phyloP scores from a whole-genome alignment of 2,113 vertebrate species.

The Serilophus lunatus region DNA sequence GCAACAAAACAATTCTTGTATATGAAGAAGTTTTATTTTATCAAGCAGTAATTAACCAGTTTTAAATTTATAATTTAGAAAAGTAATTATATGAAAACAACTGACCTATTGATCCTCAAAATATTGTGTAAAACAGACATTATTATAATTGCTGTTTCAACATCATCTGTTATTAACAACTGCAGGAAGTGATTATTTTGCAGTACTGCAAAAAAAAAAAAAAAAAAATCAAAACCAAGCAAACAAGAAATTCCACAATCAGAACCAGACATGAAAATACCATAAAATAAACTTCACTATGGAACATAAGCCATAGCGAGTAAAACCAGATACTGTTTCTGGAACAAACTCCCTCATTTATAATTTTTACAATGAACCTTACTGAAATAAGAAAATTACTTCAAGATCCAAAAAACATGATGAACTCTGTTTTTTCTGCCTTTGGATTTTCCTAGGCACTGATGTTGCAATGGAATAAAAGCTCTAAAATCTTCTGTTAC shows the following conservation, averaged over 20 bases:
- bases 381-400: background rate
- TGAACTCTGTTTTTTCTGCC: background rate
- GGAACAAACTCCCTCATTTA: background rate
- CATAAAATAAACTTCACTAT: background rate
- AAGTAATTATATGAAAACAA: conserved; percentile 1
- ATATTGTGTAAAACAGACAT: conserved; percentile 82
- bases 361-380: background rate
- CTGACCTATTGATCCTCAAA: conserved; percentile 82
- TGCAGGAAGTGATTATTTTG: conserved; percentile 83
- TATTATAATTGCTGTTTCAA: conserved; percentile 72
- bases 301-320: background rate
- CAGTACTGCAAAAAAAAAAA: conserved; percentile 74
- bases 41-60: background rate
- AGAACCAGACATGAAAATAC: conserved; percentile 3
- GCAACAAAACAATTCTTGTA: background rate
- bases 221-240: background rate
- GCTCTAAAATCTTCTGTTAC: background rate
- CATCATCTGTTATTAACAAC: conserved; percentile 84
- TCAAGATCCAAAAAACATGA: background rate
- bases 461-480: background rate
- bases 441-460: background rate
- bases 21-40: background rate
- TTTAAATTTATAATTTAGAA: background rate
- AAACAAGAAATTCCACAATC: conserved; percentile 23
- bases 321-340: background rate